Evolutionary conservation across 2,888 invertebrate genomes (phyloP), one percentile per base, ranked within the genome.

Genomic region (Selenia dentaria): DNA sequence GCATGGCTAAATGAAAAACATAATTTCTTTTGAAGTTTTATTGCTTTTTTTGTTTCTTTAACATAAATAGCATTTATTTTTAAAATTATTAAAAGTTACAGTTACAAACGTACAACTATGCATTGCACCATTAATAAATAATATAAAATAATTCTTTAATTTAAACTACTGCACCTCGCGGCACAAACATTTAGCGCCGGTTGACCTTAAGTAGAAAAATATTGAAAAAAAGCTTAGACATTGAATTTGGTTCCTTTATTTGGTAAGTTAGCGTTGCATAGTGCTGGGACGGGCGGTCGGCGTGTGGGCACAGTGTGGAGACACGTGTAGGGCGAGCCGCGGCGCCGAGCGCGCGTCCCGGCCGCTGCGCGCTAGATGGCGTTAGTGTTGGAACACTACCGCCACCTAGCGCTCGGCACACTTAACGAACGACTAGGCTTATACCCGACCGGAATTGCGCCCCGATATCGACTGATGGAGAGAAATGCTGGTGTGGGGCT

Each of bases 41-140:
- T 89, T 90, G 75, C 73, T 83, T 88, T 88, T 85, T 89, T 87
- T 87, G 69, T 85, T 79, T 83, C 76, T 83, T 85, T 89, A 85
- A 89, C 88, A 90, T 89, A 89, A 88, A 89, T 90, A 89, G 87
- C 86, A 86, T 89, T 89, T 88, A 89, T 86, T 84, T 86, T 88
- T 84, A 84, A 59, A 59, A 82, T 74, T 81, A 88, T 77, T 84
- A 87, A 79, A 86, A 86, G 84, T 86, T 87, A 87, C 84, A 87
- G 78, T 83, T 85, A 89, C 83, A 87, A 85, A 87, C 85, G 87
- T 84, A 88, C 85, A 85, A 84, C 10, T 80, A 74, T 70, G 67
- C 69, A 83, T 85, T 86, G 87, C 84, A 88, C 86, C 64, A 85
- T 83, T 84, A 86, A 87, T 86, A 87, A 88, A 88, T 88, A 83